A percentile compares a stretch with the other conserved stretches of the same genome.
Conservation (phyloP, 2,113 vertebrate species). For the Erythrocercus mccallii region DNA sequence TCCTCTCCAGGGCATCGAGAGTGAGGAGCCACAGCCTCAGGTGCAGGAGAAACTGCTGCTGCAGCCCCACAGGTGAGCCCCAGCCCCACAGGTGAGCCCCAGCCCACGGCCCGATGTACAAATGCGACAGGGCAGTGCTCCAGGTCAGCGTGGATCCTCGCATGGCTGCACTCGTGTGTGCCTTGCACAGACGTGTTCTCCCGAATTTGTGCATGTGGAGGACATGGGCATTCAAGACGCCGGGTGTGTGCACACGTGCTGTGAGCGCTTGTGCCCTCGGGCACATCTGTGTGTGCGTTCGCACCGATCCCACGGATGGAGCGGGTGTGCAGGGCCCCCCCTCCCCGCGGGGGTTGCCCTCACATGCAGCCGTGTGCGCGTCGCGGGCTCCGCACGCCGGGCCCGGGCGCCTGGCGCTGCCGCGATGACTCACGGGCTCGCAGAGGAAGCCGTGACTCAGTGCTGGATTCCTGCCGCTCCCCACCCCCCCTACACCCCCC, state of each 20-base stretch:
- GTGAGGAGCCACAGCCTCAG: fast-evolving
- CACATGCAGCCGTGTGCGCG: not conserved
- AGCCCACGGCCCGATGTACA: fast-evolving
- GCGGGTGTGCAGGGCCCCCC: not conserved
- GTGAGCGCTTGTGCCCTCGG: fast-evolving
- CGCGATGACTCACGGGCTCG: conserved; percentile 22
- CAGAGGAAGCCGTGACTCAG: conserved; percentile 53
- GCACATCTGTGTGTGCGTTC: not conserved
- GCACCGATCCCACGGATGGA: not conserved
- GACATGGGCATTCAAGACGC: fast-evolving
- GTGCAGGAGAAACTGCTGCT: not conserved
- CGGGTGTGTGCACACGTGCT: fast-evolving
- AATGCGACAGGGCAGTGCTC: fast-evolving
- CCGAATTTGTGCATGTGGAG: fast-evolving
- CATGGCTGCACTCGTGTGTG: fast-evolving
- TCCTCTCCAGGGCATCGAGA: no score
- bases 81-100: not conserved
- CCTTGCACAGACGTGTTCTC: not conserved
- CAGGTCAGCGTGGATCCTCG: fast-evolving
- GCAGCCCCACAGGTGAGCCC: not conserved
- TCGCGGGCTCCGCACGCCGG: not conserved
- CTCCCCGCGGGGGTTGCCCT: not conserved
- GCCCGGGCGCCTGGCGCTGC: not conserved
- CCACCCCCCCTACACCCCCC: not conserved
- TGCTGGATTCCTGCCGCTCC: conserved; percentile 25